Evolutionary conservation across 2,113 vertebrate genomes (phyloP).

Genomic region (Peromyscus leucopus): DNA sequence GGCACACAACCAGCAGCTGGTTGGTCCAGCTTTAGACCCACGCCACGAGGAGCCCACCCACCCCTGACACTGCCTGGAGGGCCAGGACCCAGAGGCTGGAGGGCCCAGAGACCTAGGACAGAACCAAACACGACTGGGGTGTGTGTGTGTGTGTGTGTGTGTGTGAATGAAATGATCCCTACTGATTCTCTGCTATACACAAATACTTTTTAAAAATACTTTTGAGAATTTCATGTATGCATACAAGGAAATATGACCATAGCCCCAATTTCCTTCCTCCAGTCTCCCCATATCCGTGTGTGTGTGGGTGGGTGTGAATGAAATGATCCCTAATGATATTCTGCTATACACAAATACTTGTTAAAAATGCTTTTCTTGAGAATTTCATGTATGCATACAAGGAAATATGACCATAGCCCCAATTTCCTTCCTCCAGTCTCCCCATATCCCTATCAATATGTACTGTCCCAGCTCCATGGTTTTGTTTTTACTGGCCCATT

Average conservation of each 20-base stretch:
- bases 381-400: background rate
- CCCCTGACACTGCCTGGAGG: background rate
- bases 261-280: background rate
- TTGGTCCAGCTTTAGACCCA: background rate
- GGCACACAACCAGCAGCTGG: background rate
- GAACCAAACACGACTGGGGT: background rate
- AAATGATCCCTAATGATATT: background rate
- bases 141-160: no score
- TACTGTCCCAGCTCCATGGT: no score
- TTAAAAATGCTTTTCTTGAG: background rate
- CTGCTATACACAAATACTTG: background rate
- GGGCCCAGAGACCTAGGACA: background rate
- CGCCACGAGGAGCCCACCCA: no score
- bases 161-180: background rate
- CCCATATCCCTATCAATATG: no score
- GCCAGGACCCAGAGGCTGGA: no score
- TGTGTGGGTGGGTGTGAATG: background rate
- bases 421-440: no score
- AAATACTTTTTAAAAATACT: background rate
- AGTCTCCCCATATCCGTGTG: no score
- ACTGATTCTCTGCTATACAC: background rate
- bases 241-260: background rate
- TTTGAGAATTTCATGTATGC: background rate
- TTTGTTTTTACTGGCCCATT: background rate
- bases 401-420: background rate